Percentiles rank a stretch among this genome's conserved stretches.
Evolutionary conservation across 2,113 vertebrate species (phyloP).

Genomic region (Melanerpes aurifrons): DNA sequence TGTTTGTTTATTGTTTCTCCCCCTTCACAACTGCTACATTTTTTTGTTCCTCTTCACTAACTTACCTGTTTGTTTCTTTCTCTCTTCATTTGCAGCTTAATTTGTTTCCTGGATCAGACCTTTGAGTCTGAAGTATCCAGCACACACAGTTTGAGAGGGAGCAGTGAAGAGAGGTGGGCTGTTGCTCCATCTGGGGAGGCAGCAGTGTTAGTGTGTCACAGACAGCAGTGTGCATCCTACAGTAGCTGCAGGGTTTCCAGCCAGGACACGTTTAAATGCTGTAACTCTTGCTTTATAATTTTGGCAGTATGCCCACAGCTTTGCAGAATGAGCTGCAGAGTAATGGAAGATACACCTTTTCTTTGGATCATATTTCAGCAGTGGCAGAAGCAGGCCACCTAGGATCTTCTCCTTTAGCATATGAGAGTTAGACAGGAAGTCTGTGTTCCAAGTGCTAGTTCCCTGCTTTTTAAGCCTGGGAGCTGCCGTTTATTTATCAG

Average conservation of each 20-base stretch:
- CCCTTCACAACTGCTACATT: not conserved
- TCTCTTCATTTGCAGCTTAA: not conserved
- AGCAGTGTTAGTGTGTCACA: fast-evolving
- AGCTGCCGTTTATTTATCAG: constrained; percentile 3
- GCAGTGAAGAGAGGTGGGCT: not conserved
- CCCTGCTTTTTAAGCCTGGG: not conserved
- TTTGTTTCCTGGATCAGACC: not conserved
- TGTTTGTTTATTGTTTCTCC: not conserved
- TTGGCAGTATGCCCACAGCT: not conserved
- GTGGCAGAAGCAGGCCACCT: not conserved
- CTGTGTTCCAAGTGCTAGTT: not conserved
- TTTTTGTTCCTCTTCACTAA: not conserved
- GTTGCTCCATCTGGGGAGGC: fast-evolving
- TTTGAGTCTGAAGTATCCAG: not conserved
- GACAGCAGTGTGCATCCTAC: fast-evolving
- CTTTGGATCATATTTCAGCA: not conserved
- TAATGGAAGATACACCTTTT: not conserved
- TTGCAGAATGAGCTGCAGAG: not conserved
- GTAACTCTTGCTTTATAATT: constrained; percentile 1
- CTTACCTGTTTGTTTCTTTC: not conserved
- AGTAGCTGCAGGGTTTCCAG: not conserved
- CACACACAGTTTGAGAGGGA: fast-evolving
- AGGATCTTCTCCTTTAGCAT: not conserved
- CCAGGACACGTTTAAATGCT: not conserved
- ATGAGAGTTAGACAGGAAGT: not conserved